Evolutionary conservation across 23 tunicate species (phyloP).

Genomic region (Clavelina lepadiformis): DNA sequence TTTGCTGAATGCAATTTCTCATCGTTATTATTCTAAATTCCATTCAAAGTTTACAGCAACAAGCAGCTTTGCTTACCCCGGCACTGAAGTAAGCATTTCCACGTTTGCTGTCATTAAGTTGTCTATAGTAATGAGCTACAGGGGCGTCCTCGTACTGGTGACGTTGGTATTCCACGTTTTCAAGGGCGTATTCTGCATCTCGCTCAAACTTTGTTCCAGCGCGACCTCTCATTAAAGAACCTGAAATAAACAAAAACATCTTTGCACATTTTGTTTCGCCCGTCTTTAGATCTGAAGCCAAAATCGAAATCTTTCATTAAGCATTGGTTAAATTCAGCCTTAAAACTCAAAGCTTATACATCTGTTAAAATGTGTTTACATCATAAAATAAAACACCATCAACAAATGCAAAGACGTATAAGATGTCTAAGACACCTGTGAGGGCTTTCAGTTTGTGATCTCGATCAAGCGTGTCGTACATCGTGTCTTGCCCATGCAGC

Average conservation of each 20-base stretch:
- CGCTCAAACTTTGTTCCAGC: slow-evolving; percentile 49
- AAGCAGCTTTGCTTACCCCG: too few species aligned
- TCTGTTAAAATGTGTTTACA: too few species aligned
- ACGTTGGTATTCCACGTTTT: slow-evolving; percentile 6
- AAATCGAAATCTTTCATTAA: too few species aligned
- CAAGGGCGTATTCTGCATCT: slow-evolving; percentile 47
- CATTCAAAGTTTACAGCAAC: too few species aligned
- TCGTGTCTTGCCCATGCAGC: slow-evolving; percentile 21
- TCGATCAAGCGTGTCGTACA: neutral
- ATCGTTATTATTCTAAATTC: too few species aligned
- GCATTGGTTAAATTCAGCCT: too few species aligned
- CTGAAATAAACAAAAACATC: neutral
- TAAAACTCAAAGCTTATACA: too few species aligned
- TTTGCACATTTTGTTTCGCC: too few species aligned
- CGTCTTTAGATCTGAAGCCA: too few species aligned
- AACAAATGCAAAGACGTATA: too few species aligned
- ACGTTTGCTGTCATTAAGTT: slow-evolving; percentile 4
- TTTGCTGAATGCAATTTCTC: neutral
- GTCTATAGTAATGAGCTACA: slow-evolving; percentile 16
- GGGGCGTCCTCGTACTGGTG: slow-evolving; percentile 5
- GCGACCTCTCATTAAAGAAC: slow-evolving; percentile 29
- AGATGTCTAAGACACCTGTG: too few species aligned
- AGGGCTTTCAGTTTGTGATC: slow-evolving; percentile 13
- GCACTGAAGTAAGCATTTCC: neutral
- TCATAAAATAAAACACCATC: too few species aligned